Base-by-base conservation (phyloP, 1,140 invertebrate genomes). In the Magallana gigas region DNA sequence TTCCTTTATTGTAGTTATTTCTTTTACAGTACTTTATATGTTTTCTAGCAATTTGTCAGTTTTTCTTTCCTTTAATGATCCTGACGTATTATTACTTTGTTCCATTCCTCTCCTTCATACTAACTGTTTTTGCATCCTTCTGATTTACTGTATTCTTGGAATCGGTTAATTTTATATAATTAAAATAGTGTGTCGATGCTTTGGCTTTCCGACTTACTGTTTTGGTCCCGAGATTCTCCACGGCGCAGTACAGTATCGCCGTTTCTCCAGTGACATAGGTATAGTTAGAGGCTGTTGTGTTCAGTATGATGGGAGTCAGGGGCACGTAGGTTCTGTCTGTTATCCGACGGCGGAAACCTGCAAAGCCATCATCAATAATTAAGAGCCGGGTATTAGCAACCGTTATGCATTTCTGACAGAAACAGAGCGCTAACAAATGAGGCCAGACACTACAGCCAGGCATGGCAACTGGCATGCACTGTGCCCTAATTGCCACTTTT, bases 161-260 rank as follows among this genome's bases (percentile, higher is more conserved):
- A 48, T 48, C 36, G 36, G 36, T 5, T 48, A 48, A 48, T 48
- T 48, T 48, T 48, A 48, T 48, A 48, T 48, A 48, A 4, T 48
- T 48, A 48, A 48, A 48, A 48, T 48, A 48, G 36, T 48, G 36
- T 48, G 36, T 48, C 36, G 36, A 48, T 48, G 5, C 36, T 4
- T 48, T 48, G 62, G 62, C 14, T 64, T 64, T 16, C 7, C 57
- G 8, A 62, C 89, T 90, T 87, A 92, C 91, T 29, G 90, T 90
- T 85, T 89, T 91, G 14, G 91, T 91, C 14, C 91, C 91, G 7
- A 92, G 56, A 56, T 92, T 90, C 36, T 90, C 87, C 8, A 92
- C 88, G 23, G 89, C 88, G 68, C 91, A 92, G 57, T 84, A 71
- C n/a, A 92, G 57, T 6, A 90, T 64, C 36, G 91, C 91, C 8